Evolutionary conservation across 2,888 invertebrate species (phyloP), one percentile per base, ranked within the genome.

Genomic region (Erebia ligea): DNA sequence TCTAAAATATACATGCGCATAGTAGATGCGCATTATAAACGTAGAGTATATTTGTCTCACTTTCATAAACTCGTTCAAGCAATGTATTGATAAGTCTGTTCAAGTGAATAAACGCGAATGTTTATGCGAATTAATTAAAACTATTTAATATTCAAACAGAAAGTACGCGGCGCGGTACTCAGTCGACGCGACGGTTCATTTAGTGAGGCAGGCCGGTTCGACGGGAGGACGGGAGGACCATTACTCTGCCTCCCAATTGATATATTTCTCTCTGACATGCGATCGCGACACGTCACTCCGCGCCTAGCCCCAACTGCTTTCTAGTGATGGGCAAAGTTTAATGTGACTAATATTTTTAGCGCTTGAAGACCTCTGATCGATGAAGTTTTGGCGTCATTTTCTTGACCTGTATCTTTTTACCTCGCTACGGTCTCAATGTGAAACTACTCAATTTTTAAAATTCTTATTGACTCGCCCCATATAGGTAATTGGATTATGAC

Each of bases 111-210:
- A 81, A 87, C 86, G 89, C 83, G 83, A 81, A 79, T 88, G 90
- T 88, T 82, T 81, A 84, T 83, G 87, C 86, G 84, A 90, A 90
- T 91, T 92, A 91, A 92, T 92, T 92, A 91, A 92, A 92, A 90
- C 90, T 91, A 91, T 88, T 92, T 92, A 90, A 91, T 85, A 92
- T 92, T 91, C 90, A 90, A 88, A 83, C 88, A 84, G 89, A 87
- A 87, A 88, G 86, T 87, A 83, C 84, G 78, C 84, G 79, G 76
- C 77, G 81, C 86, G 81, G 90, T 84, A 87, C 88, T 87, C 83
- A 82, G 88, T 85, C 83, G 83, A 86, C 83, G 82, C 83, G 83
- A 86, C 83, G 82, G 72, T 71, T 77, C 76, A 76, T 77, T 76
- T 77, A 74, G 71, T 70, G 74, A 63, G 68, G 71, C 64, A 76